Conservation (phyloP, 2,797 vertebrate species). For the Typhlichthys subterraneus region DNA sequence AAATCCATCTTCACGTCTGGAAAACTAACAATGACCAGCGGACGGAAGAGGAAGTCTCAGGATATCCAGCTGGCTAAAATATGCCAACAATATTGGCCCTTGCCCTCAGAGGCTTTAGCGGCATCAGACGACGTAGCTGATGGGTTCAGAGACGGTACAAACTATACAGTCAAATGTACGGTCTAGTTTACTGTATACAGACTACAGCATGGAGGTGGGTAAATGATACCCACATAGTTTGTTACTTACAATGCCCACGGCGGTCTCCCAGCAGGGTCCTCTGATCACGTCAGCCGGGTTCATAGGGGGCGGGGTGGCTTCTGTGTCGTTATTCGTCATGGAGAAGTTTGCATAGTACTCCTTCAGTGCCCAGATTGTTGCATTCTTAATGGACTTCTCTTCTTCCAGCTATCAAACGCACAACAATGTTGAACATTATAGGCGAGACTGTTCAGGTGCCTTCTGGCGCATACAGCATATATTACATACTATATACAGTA, state of each 20-base stretch:
- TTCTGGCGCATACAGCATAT: too few relatives aligned
- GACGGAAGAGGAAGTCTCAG: too few relatives aligned
- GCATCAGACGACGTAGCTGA: too few relatives aligned
- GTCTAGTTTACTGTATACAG: too few relatives aligned
- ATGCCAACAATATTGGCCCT: too few relatives aligned
- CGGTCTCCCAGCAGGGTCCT: slow-evolving; percentile 98
- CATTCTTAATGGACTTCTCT: slow-evolving; percentile 86
- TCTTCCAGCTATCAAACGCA: slow-evolving; percentile 79
- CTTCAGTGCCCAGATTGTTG: slow-evolving; percentile 84
- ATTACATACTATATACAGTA: too few relatives aligned
- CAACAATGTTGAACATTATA: background rate
- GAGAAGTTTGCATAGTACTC: slow-evolving; percentile 83
- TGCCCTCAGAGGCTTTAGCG: too few relatives aligned
- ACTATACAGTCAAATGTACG: too few relatives aligned
- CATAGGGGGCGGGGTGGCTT: slow-evolving; percentile 78
- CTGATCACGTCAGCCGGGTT: slow-evolving; percentile 88
- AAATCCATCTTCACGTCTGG: too few relatives aligned
- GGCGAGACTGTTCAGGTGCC: background rate
- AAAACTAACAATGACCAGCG: too few relatives aligned
- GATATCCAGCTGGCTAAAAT: too few relatives aligned
- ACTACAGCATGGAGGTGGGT: background rate
- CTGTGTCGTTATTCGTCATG: slow-evolving; percentile 69
- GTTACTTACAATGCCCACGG: slow-evolving; percentile 88
- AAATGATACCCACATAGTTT: background rate
- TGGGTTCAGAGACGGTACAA: too few relatives aligned